A percentile compares a stretch with the other conserved stretches of the same genome.
Evolutionary conservation across 2,797 vertebrate species (phyloP).

Genomic region (Neosalanx taihuensis): DNA sequence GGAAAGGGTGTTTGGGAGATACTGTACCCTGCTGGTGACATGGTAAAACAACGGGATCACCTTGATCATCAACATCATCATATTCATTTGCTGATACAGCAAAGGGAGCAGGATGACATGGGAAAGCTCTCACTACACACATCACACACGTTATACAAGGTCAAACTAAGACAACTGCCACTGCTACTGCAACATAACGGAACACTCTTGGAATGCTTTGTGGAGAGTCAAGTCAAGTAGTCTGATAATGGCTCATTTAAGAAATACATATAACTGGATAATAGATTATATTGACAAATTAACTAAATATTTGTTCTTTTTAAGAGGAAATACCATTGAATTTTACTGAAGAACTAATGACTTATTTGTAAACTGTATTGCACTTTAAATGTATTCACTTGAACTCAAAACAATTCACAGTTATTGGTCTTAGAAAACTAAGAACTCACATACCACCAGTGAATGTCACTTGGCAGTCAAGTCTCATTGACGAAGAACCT

Average conservation of each 20-base stretch:
- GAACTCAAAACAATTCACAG: conserved; percentile 67
- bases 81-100: conserved; percentile 66
- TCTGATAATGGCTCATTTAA: neutral
- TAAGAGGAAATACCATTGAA: neutral
- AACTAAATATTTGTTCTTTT: neutral
- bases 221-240: too few species aligned
- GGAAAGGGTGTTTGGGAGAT: conserved; percentile 45
- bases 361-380: conserved; percentile 62
- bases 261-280: conserved; percentile 19
- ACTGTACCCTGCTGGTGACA: conserved; percentile 67
- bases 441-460: conserved; percentile 14
- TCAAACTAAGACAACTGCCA: neutral
- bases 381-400: conserved; percentile 55
- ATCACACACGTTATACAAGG: conserved; percentile 11
- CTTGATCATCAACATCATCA: conserved; percentile 30
- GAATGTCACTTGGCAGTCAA: conserved; percentile 35
- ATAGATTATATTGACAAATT: neutral
- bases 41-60: conserved; percentile 10
- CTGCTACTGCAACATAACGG: neutral
- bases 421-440: conserved; percentile 59
- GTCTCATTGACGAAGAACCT: conserved; percentile 8
- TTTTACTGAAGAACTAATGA: neutral
- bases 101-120: conserved; percentile 38
- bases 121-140: conserved; percentile 33
- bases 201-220: neutral